A percentile compares a stretch with the other conserved stretches of the same genome.
phyloP scores from a whole-genome alignment of 2,797 vertebrate species.

The Gymnopithys bicolor region DNA sequence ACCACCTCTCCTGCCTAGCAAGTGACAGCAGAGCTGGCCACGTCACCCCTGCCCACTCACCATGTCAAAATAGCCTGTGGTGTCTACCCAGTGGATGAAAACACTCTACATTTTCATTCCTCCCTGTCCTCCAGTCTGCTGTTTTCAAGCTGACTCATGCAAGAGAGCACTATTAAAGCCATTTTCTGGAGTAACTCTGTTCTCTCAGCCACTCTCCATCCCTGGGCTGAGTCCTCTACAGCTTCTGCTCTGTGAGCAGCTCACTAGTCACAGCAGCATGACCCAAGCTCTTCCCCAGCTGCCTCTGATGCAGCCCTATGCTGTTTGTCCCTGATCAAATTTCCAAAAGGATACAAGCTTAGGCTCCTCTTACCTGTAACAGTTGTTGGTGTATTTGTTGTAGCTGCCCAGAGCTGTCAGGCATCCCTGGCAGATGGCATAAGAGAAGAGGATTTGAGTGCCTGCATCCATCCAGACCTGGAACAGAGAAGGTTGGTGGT shows the following conservation, averaged over 20 bases:
- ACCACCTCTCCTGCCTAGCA: neutral
- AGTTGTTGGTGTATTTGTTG: constrained; percentile 93
- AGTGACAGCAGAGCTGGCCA: neutral
- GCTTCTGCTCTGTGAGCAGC: neutral
- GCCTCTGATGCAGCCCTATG: neutral
- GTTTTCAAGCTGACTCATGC: neutral
- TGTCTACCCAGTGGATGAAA: neutral
- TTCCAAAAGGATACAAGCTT: neutral
- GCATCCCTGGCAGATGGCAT: constrained; percentile 88
- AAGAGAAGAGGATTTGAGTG: constrained; percentile 90
- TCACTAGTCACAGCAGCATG: rapidly evolving
- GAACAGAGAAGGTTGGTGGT: constrained; percentile 17
- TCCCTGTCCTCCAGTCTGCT: neutral
- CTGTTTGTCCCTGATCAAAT: neutral
- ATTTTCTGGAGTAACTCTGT: neutral
- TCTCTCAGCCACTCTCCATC: neutral
- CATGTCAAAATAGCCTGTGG: neutral
- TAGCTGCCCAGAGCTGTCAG: constrained; percentile 92
- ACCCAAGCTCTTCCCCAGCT: neutral
- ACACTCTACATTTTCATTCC: neutral
- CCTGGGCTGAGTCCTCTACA: neutral
- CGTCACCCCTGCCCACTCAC: neutral
- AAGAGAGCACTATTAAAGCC: neutral
- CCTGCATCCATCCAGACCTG: constrained; percentile 91
- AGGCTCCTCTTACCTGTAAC: constrained; percentile 84